Conservation (phyloP, 1,140 invertebrate species). For the Lanistes nyassanus region DNA sequence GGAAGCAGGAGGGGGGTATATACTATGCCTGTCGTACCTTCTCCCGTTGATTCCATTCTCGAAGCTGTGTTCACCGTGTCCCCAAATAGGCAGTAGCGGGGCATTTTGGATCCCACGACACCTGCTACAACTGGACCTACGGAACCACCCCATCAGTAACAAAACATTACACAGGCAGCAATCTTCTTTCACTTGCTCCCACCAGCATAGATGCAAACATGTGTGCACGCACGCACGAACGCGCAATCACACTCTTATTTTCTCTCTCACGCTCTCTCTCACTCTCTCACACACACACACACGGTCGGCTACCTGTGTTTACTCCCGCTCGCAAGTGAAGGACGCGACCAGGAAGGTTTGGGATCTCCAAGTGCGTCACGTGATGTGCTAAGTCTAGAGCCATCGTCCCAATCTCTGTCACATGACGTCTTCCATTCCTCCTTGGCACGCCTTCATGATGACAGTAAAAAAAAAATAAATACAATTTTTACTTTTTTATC, state of each 20-base stretch:
- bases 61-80: conserved; percentile 15
- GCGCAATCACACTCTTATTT: neutral
- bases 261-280: neutral
- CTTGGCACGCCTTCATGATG: conserved; percentile 78
- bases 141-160: neutral
- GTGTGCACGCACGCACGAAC: neutral
- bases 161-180: neutral
- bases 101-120: conserved; percentile 17
- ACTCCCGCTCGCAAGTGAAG: conserved; percentile 49
- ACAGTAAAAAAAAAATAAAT: neutral
- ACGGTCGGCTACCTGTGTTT: conserved; percentile 45
- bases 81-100: conserved; percentile 13
- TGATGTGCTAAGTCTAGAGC: conserved; percentile 66
- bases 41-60: conserved; percentile 18
- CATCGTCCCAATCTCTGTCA: conserved; percentile 86
- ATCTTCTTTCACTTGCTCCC: neutral
- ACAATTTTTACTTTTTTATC: too few species aligned
- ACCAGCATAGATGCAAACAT: conserved; percentile 8
- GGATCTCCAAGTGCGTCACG: conserved; percentile 43
- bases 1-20: too few species aligned
- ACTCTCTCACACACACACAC: conserved; percentile 6
- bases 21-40: too few species aligned
- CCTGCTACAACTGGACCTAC: conserved; percentile 15
- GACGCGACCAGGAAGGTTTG: conserved; percentile 34
- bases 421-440: conserved; percentile 80